Conservation (phyloP, 2,888 invertebrate genomes). For the Stenolophus ochropezus region DNA sequence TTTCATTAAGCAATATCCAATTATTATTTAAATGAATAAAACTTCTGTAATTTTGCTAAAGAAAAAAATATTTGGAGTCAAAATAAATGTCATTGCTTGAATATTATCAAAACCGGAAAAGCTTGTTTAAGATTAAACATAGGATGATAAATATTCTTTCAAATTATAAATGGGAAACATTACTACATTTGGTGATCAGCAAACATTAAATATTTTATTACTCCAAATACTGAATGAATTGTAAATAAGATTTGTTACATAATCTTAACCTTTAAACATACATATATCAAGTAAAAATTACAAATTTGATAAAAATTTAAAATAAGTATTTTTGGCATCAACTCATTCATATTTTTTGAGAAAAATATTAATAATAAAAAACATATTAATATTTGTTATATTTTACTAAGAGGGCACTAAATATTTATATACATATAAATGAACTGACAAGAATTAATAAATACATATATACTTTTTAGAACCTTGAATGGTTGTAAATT, state of each 20-base stretch:
- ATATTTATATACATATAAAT: no score
- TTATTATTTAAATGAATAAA: neutral
- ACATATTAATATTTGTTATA: no score
- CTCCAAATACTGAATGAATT: neutral
- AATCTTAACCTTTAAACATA: neutral
- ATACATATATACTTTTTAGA: no score
- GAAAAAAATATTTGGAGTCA: no score
- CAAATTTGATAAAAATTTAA: neutral
- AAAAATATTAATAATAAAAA: no score
- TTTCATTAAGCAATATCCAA: neutral
- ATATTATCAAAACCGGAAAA: slow-evolving; percentile 33
- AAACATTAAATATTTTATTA: neutral
- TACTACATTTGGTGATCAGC: neutral
- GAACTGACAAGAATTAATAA: no score
- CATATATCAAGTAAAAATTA: neutral
- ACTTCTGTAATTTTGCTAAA: no score
- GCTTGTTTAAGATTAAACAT: neutral
- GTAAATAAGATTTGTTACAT: neutral
- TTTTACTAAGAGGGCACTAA: no score
- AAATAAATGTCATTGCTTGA: neutral
- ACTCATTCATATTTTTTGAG: no score
- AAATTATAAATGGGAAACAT: slow-evolving; percentile 29
- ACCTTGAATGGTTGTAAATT: no score
- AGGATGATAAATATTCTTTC: neutral
- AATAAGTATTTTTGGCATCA: no score